phyloP scores from a whole-genome alignment of 2,113 vertebrate genomes.

The Nothoprocta perdicaria region DNA sequence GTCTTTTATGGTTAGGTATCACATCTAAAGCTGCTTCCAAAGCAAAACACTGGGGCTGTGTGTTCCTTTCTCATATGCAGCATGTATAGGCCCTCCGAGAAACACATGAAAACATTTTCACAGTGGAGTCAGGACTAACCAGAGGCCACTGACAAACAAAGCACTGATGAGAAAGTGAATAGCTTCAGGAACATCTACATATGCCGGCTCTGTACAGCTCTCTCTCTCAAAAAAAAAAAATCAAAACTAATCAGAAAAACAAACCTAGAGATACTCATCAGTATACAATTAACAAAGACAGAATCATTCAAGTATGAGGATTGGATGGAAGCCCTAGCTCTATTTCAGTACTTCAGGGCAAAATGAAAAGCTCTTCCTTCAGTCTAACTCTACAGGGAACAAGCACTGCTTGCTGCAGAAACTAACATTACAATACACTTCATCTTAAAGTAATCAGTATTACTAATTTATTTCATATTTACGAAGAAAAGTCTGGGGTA shows the following conservation, averaged over 20 bases:
- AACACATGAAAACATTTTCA: neutral
- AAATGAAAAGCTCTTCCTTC: neutral
- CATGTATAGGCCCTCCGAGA: neutral
- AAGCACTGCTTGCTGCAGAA: neutral
- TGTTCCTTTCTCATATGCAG: neutral
- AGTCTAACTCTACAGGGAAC: neutral
- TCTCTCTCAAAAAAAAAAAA: too few relatives aligned
- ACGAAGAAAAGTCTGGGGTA: neutral
- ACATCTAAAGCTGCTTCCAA: neutral
- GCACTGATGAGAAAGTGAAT: neutral
- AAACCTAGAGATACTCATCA: neutral
- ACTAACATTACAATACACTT: neutral
- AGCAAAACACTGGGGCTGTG: neutral
- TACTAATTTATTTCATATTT: neutral
- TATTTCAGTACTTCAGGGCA: conserved; percentile 25
- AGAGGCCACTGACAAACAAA: conserved; percentile 10
- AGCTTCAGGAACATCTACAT: conserved; percentile 1
- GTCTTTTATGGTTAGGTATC: neutral
- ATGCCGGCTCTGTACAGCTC: neutral
- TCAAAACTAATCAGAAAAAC: neutral
- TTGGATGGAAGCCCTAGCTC: conserved; percentile 6
- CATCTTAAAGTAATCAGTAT: neutral
- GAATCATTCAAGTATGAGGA: neutral
- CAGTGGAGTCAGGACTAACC: neutral
- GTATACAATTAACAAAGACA: conserved; percentile 23